Conservation (phyloP, 2,888 invertebrate genomes). For the Xanthia togata region DNA sequence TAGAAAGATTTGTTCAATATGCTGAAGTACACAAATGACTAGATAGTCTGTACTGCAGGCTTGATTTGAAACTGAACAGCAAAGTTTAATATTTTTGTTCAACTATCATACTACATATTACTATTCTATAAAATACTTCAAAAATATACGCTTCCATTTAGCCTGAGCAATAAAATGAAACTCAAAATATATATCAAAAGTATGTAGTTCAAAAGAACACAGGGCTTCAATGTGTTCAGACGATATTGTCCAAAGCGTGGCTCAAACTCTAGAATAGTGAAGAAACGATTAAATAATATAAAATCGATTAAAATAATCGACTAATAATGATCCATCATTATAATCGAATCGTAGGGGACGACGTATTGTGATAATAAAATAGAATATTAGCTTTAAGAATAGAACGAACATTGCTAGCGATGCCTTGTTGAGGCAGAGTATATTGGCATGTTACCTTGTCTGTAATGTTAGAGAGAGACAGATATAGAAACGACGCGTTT, state of each 20-base stretch:
- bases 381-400: conserved; percentile 71
- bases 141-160: conserved; percentile 41
- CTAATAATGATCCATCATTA: conserved; percentile 50
- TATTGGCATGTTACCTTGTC: conserved; percentile 58
- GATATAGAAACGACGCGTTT: conserved; percentile 54
- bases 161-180: conserved; percentile 28
- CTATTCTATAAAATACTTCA: conserved; percentile 18
- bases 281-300: conserved; percentile 58
- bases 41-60: not conserved
- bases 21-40: not conserved
- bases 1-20: not conserved
- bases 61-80: not conserved
- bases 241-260: conserved; percentile 74
- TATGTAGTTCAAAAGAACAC: conserved; percentile 71
- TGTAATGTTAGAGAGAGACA: conserved; percentile 56
- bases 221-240: conserved; percentile 82
- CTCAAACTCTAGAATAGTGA: conserved; percentile 76
- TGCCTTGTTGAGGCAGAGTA: conserved; percentile 54
- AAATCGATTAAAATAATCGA: conserved; percentile 62
- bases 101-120: not conserved
- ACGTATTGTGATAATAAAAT: conserved; percentile 80
- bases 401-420: conserved; percentile 60
- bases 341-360: conserved; percentile 71
- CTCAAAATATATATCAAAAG: conserved; percentile 27
- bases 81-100: not conserved